These are phyloP conservation scores for Aulostomus chinensis DNA, from an alignment of 2,797 vertebrate genomes.

Conservation along the genomic window DNA sequence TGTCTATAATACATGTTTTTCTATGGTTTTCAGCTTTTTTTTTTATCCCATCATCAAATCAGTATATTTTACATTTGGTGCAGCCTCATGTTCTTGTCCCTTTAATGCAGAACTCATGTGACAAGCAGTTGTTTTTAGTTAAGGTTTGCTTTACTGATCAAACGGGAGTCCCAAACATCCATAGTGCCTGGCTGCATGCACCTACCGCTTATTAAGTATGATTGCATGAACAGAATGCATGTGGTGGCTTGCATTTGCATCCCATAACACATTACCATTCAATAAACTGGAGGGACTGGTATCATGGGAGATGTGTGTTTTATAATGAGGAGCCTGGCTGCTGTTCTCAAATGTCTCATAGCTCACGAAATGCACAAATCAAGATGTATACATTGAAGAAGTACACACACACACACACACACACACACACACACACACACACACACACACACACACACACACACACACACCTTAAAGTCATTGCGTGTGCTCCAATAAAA, in stretches of 20 bases:
- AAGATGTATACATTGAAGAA: slow-evolving; percentile 50
- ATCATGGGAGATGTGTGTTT: slow-evolving; percentile 63
- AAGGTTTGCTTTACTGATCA: slow-evolving; percentile 30
- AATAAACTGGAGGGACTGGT: slow-evolving; percentile 69
- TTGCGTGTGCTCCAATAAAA: slow-evolving; percentile 49
- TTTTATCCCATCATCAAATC: too few relatives aligned
- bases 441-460: slow-evolving; percentile 4
- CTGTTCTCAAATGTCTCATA: slow-evolving; percentile 54
- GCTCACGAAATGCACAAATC: slow-evolving; percentile 50
- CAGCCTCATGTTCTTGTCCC: background rate
- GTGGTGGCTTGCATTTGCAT: slow-evolving; percentile 60
- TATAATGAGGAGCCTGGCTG: slow-evolving; percentile 69
- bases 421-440: background rate
- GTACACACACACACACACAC: background rate
- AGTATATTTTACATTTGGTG: background rate
- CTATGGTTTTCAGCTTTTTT: background rate
- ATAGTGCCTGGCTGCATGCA: slow-evolving; percentile 32
- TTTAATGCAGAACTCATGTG: slow-evolving; percentile 2
- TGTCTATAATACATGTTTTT: background rate
- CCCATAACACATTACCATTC: slow-evolving; percentile 64
- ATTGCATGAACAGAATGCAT: slow-evolving; percentile 60
- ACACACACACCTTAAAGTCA: slow-evolving; percentile 34
- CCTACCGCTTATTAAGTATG: slow-evolving; percentile 56
- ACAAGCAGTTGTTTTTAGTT: slow-evolving; percentile 21
- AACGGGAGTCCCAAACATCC: slow-evolving; percentile 45